Conservation (phyloP, 1,140 invertebrate species). For the Bilobella aurantiaca region DNA sequence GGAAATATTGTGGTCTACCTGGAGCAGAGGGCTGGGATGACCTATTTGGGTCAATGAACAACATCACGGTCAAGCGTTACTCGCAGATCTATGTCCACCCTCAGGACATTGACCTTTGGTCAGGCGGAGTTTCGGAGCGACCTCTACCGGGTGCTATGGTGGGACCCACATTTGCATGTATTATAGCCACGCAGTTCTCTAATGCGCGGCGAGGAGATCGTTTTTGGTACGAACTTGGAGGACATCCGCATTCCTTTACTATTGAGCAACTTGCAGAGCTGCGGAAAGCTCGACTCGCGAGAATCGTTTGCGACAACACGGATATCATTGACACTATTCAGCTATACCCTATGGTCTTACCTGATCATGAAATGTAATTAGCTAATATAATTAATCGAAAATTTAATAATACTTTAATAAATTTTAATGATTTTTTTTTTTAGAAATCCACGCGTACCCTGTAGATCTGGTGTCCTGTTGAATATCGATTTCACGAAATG, state of each 20-base stretch:
- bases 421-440: conserved; percentile 36
- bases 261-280: conserved; percentile 82
- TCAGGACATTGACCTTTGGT: conserved; percentile 81
- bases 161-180: conserved; percentile 88
- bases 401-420: too few species aligned
- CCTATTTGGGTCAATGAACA: conserved; percentile 75
- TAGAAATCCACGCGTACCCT: conserved; percentile 80
- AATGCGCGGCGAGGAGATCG: conserved; percentile 80
- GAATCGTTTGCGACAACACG: conserved; percentile 90
- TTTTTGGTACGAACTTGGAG: conserved; percentile 90
- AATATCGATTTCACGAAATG: conserved; percentile 77
- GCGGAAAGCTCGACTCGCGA: conserved; percentile 69
- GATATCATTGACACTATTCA: conserved; percentile 86
- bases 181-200: conserved; percentile 93
- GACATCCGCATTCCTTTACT: conserved; percentile 83
- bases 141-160: conserved; percentile 76
- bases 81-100: conserved; percentile 65
- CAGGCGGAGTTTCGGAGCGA: conserved; percentile 76
- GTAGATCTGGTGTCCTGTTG: conserved; percentile 71
- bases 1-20: conserved; percentile 79
- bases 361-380: conserved; percentile 81
- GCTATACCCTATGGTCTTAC: conserved; percentile 81
- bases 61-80: conserved; percentile 71
- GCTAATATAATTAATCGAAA: background rate
- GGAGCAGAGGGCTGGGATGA: conserved; percentile 70